Conservation (phyloP, 2,797 vertebrate genomes). For the Hippoglossus hippoglossus region DNA sequence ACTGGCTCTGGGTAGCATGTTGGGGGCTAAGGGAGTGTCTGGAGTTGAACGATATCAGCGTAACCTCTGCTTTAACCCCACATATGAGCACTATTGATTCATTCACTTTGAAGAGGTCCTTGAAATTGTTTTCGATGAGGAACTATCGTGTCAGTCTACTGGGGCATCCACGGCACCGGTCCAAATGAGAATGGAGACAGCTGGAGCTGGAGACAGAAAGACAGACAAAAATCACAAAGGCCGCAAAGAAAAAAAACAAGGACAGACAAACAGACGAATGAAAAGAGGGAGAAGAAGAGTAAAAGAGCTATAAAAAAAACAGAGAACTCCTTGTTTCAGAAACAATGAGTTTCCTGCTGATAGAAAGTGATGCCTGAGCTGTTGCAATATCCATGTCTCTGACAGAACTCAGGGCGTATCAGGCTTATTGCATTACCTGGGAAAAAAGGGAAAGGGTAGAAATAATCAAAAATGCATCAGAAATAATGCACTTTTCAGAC, state of each 20-base stretch:
- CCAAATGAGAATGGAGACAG: constrained; percentile 82
- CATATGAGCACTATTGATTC: constrained; percentile 82
- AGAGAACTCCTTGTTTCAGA: constrained; percentile 75
- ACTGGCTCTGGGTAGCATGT: constrained; percentile 64
- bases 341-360: constrained; percentile 75
- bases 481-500: constrained; percentile 89
- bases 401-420: constrained; percentile 81
- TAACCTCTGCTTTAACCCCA: constrained; percentile 83
- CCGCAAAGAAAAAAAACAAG: constrained; percentile 81
- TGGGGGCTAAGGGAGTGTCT: constrained; percentile 78
- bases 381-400: constrained; percentile 83
- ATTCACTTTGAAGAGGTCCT: constrained; percentile 84
- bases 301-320: constrained; percentile 59
- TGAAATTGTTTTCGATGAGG: constrained; percentile 81
- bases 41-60: constrained; percentile 76
- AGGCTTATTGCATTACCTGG: constrained; percentile 83
- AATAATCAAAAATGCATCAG: constrained; percentile 88
- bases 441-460: constrained; percentile 80
- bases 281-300: constrained; percentile 65
- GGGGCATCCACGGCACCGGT: constrained; percentile 75
- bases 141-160: constrained; percentile 72
- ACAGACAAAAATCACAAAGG: constrained; percentile 70
- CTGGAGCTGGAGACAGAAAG: constrained; percentile 75
- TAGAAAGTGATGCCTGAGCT: constrained; percentile 73
- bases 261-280: constrained; percentile 83